Evolutionary conservation across 2,888 invertebrate genomes (phyloP), one percentile per base, ranked within the genome.

Genomic region (Lamellibrachia columna): DNA sequence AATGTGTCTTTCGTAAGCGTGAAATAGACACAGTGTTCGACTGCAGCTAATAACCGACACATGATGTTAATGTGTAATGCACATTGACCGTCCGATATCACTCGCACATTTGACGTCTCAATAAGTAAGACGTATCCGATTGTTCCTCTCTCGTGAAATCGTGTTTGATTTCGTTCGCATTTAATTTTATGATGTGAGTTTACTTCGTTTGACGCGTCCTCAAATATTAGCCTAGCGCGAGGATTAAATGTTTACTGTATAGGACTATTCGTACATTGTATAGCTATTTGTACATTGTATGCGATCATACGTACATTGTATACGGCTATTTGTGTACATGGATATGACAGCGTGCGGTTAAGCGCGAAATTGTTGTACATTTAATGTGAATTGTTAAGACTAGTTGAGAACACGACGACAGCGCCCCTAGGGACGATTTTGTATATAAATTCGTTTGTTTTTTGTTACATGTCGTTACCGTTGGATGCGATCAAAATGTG

Each of bases 141-240:
- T 75, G 75, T 75, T 75, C 55, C 75, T 75, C n/a, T 75, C 75
- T 22, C 75, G 0, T 75, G 75, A 75, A 75, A 75, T 75, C 75
- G 6, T 22, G 15, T 75, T 11, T 75, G 75, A 75, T 75, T 75
- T 75, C 75, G 2, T 11, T 75, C 75, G 75, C 75, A 75, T 75
- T 75, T 75, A 75, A 11, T 75, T 75, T 75, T 75, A 75, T 75
- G 15, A 75, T 75, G 75, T 75, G 75, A 75, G 75, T 75, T 75
- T 75, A n/a, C 4, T 75, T 22, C n/a, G 6, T 75, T 75, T n/a
- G 75, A 75, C 75, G 75, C 75, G 75, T 75, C 75, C 75, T 75
- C 75, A n/a, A 75, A 75, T 75, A 75, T 75, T 75, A 75, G 75
- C 75, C 75, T 75, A 75, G 75, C 75, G 75, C 75, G 75, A 75